phyloP scores from a whole-genome alignment of 2,797 vertebrate genomes.

The Phalanger gymnotis region DNA sequence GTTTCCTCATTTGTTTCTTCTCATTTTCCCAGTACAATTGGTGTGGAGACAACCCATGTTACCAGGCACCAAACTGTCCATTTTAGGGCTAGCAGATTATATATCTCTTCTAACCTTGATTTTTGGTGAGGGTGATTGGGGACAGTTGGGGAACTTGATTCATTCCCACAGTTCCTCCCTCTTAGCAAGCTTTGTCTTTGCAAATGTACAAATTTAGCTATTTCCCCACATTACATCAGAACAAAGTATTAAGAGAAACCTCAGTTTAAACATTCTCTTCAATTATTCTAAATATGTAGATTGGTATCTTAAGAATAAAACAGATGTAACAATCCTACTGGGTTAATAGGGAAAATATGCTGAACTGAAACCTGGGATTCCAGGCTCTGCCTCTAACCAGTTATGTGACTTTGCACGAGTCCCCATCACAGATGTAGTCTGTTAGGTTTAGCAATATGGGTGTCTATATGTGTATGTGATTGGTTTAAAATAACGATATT shows the following conservation, averaged over 20 bases:
- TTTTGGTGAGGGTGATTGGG: background rate
- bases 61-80: background rate
- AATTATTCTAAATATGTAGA: background rate
- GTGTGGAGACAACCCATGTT: background rate
- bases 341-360: background rate
- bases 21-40: background rate
- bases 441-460: background rate
- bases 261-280: background rate
- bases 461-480: background rate
- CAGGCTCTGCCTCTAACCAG: background rate
- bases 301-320: background rate
- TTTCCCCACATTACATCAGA: background rate
- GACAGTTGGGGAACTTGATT: background rate
- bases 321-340: background rate
- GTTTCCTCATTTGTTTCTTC: background rate
- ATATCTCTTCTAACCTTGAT: background rate
- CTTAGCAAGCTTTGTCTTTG: background rate
- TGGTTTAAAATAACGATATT: background rate
- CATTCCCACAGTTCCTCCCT: background rate
- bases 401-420: background rate
- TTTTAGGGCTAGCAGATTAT: background rate
- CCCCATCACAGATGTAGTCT: background rate
- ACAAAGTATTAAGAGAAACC: background rate
- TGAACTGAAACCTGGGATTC: background rate
- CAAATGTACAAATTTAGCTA: background rate